These are phyloP conservation scores for Lordiphosa andalusiaca DNA, from an alignment of 2,888 invertebrate genomes.

Conservation along the genomic window DNA sequence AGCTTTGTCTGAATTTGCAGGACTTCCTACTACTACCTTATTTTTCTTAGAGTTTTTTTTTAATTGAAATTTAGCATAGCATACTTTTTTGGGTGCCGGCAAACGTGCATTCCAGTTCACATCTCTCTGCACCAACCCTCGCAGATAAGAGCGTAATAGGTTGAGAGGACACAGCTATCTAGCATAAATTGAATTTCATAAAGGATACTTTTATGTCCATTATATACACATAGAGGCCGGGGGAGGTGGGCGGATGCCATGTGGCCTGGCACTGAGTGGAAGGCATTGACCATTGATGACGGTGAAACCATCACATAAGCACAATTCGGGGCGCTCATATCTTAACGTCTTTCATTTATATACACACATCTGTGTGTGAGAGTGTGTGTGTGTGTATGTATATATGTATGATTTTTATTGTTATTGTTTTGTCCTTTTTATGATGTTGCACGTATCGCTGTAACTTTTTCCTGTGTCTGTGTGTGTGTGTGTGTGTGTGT, in stretches of 20 bases:
- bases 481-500: constrained; percentile 13
- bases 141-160: constrained; percentile 15
- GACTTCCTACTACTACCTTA: no score
- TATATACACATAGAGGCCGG: constrained; percentile 34
- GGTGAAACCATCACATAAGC: constrained; percentile 10
- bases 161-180: constrained; percentile 33
- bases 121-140: constrained; percentile 11
- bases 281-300: constrained; percentile 29
- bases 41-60: no score
- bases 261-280: constrained; percentile 10
- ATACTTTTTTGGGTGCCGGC: constrained; percentile 1
- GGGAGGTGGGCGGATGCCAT: no score
- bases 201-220: constrained; percentile 62
- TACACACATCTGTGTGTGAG: constrained; percentile 18
- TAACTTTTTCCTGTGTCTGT: constrained; percentile 28
- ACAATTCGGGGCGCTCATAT: constrained; percentile 42
- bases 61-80: not conserved
- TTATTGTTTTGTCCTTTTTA: constrained; percentile 77
- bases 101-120: not conserved
- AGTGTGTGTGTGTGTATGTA: constrained; percentile 12
- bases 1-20: no score
- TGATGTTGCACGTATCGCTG: constrained; percentile 53
- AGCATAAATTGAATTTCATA: constrained; percentile 66
- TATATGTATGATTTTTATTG: constrained; percentile 76
- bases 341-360: constrained; percentile 51